Conservation (phyloP, 1,140 invertebrate genomes). For the Tachypleus tridentatus region DNA sequence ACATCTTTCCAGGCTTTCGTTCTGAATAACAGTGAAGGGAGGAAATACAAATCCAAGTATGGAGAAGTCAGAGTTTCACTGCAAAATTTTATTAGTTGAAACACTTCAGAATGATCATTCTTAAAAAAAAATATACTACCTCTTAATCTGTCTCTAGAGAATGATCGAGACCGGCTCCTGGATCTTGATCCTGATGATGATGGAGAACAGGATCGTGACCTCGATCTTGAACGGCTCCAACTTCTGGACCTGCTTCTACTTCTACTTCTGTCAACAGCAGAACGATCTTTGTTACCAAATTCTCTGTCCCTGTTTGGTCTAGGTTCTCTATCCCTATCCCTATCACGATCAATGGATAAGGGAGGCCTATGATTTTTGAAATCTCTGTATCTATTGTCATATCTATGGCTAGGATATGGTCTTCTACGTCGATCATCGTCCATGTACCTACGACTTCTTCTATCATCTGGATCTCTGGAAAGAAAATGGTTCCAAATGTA, state of each 20-base stretch:
- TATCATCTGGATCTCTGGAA: conserved; percentile 16
- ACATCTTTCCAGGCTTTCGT: too few species aligned
- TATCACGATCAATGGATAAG: conserved; percentile 36
- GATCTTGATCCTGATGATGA: conserved; percentile 24
- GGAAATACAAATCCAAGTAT: too few species aligned
- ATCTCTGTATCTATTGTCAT: conserved; percentile 4
- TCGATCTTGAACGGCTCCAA: conserved; percentile 23
- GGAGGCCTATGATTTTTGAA: neutral
- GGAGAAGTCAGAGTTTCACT: too few species aligned
- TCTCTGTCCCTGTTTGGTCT: conserved; percentile 29
- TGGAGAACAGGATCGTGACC: conserved; percentile 23
- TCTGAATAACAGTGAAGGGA: too few species aligned
- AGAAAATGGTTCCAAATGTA: conserved; percentile 2
- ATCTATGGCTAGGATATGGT: neutral
- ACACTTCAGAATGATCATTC: too few species aligned
- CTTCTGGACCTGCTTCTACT: conserved; percentile 16
- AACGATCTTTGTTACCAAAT: conserved; percentile 17
- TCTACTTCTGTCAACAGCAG: conserved; percentile 9
- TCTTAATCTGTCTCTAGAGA: conserved; percentile 3
- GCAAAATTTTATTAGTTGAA: too few species aligned
- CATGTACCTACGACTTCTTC: conserved; percentile 2
- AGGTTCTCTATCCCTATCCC: conserved; percentile 41
- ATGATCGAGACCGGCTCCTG: conserved; percentile 21
- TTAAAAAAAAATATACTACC: neutral
- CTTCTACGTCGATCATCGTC: conserved; percentile 7